phyloP scores from a whole-genome alignment of 2,113 vertebrate genomes.

The Progne subis region DNA sequence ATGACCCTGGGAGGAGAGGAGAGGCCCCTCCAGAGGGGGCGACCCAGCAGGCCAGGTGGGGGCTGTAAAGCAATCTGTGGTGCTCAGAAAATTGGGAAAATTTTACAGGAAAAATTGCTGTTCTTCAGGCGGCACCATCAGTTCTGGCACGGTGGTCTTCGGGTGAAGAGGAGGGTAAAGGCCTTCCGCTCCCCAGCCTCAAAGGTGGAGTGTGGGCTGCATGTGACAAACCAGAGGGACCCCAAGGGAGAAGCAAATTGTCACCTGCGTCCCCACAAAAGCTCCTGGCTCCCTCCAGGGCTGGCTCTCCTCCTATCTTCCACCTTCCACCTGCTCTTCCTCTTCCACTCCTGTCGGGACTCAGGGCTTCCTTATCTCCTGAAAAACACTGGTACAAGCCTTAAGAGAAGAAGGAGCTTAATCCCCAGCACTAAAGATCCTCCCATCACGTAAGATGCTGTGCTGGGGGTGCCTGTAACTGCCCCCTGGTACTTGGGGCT shows the following conservation, averaged over 20 bases:
- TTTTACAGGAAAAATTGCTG: not conserved
- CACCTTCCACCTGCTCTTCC: fast-evolving
- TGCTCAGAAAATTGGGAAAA: fast-evolving
- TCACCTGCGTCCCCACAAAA: not conserved
- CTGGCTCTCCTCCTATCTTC: not conserved
- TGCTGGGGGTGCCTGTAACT: not conserved
- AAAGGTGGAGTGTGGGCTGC: not conserved
- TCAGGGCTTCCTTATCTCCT: not conserved
- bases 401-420: not conserved
- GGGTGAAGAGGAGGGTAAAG: not conserved
- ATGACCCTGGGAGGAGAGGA: not conserved
- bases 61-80: not conserved
- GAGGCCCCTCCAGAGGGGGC: not conserved
- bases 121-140: fast-evolving
- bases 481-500: not conserved
- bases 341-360: not conserved
- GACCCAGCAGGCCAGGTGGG: fast-evolving
- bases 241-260: not conserved
- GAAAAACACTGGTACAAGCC: not conserved
- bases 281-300: not conserved
- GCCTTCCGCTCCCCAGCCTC: not conserved
- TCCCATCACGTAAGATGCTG: not conserved
- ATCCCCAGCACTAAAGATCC: not conserved
- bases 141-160: fast-evolving
- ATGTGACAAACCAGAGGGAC: not conserved